Conservation (phyloP, 2,797 vertebrate species). For the Sebastes umbrosus region DNA sequence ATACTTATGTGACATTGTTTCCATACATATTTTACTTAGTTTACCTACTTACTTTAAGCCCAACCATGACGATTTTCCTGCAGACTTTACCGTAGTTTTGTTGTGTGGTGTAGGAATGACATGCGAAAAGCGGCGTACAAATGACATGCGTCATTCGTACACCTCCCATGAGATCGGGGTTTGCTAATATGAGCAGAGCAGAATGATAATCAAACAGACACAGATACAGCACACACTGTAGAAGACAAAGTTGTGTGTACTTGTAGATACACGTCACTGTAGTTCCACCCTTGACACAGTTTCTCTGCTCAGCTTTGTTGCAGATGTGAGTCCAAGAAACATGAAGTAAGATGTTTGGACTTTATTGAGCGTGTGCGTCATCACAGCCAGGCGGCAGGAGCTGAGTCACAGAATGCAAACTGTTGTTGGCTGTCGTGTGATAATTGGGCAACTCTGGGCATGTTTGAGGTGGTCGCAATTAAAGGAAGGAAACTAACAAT, state of each 20-base stretch:
- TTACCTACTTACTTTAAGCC: too few relatives aligned
- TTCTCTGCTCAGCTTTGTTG: neutral
- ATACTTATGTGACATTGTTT: too few relatives aligned
- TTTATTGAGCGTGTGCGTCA: constrained; percentile 2
- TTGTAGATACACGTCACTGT: neutral
- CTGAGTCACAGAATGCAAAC: constrained; percentile 37
- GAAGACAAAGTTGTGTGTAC: neutral
- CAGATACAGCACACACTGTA: neutral
- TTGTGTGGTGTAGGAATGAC: too few relatives aligned
- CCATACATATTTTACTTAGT: too few relatives aligned
- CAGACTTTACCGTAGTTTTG: too few relatives aligned
- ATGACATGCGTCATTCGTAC: too few relatives aligned
- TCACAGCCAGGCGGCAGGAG: neutral
- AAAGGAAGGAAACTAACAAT: neutral
- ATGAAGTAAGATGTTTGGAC: constrained; percentile 9
- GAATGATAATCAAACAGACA: neutral
- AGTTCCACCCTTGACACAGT: neutral
- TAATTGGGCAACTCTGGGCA: neutral
- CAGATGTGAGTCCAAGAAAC: constrained; percentile 11
- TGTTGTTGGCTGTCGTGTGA: constrained; percentile 21
- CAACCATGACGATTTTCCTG: too few relatives aligned
- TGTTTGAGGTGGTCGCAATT: neutral
- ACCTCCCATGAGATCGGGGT: too few relatives aligned
- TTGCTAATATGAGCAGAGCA: neutral
- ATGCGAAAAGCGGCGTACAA: too few relatives aligned